Base-by-base conservation (phyloP, 2,888 invertebrate species). In the Furcula furcula region DNA sequence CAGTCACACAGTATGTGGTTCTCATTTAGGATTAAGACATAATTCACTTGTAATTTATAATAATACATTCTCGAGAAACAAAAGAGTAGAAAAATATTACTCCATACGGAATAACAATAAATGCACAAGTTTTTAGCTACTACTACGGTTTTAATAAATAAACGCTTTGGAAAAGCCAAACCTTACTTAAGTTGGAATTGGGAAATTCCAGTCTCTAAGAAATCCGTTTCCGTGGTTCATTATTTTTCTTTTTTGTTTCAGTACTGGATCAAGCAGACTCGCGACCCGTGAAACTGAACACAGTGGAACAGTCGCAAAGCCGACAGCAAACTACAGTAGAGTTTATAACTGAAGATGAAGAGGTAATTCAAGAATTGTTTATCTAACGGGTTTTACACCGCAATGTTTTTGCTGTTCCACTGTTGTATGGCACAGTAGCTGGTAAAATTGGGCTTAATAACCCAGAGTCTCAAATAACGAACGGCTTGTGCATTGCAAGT, bases 271-370 rank as follows among this genome's bases (percentile, higher is more conserved):
- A 85, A 59, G 71, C 69, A 15, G 86, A 85, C 44, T 58, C 65
- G 28, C 62, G 83, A 38, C 70, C 77, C 27, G 64, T 65, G 37
- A 83, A 76, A 54, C 52, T 67, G 34, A 75, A 65, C 55, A 59
- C 66, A 23, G 63, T 65, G n/a, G 87, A 86, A 31, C 74, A 68
- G 41, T 45, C 74, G 21, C 81, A 80, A 43, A 66, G 57, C 42
- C 72, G 65, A 46, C 82, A 78, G 40, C 73, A 74, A 35, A 64
- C 82, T n/a, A 69, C 80, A 5, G 71, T 79, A 37, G 86, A 85
- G 45, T 74, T 78, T 47, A 78, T 83, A 52, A 65, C 79, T 14
- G 87, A 85, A 57, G 87, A 87, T 48, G 86, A 88, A 47, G 85
- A 85, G 81, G 87, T 86, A 64, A 34, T 14, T 25, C 2, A 19